Conservation (phyloP, 2,113 vertebrate species). For the Tachuris rubrigastra region DNA sequence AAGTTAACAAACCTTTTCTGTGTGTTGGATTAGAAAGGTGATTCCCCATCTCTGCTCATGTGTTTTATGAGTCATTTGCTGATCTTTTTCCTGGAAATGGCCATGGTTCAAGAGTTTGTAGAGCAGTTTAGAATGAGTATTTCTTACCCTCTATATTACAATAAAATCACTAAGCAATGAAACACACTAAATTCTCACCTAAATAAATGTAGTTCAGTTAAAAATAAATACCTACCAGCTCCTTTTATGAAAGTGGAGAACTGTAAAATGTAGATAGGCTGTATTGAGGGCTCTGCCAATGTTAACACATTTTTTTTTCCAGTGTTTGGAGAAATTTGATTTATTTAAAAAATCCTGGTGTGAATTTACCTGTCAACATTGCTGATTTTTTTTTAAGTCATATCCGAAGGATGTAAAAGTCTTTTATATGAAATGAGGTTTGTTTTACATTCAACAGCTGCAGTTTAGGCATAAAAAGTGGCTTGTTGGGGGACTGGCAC, state of each 20-base stretch:
- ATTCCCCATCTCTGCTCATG: not conserved
- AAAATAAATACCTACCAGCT: not conserved
- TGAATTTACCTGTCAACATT: not conserved
- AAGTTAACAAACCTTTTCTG: not conserved
- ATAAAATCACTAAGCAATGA: not conserved
- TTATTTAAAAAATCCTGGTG: not conserved
- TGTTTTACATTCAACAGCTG: not conserved
- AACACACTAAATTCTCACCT: not conserved
- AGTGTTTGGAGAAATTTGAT: not conserved
- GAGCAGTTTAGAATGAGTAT: not conserved
- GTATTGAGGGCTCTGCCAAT: not conserved
- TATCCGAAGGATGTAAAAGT: not conserved
- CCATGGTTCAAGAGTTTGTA: not conserved
- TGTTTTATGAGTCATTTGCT: not conserved
- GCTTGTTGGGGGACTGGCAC: not conserved
- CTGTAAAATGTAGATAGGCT: not conserved
- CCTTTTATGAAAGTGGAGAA: not conserved
- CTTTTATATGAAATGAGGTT: not conserved
- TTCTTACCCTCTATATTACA: not conserved
- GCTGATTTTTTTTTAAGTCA: not conserved
- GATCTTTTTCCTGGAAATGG: not conserved
- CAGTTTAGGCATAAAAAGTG: not conserved
- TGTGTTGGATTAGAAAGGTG: not conserved
- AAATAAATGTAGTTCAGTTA: not conserved
- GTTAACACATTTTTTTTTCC: not conserved